phyloP scores from a whole-genome alignment of 2,888 invertebrate genomes.

The Eudemis profundana region DNA sequence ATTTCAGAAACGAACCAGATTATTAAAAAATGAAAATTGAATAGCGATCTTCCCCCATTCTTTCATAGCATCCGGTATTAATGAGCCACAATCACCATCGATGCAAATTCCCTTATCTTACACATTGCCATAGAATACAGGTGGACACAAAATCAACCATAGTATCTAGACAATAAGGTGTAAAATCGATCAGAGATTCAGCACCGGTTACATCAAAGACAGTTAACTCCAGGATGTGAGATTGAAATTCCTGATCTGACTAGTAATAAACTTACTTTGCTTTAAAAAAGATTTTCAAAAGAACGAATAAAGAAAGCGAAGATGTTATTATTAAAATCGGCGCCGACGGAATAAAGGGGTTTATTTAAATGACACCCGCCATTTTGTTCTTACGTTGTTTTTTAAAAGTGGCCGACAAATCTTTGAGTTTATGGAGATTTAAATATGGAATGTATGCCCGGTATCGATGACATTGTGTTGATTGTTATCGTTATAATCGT shows the following conservation, averaged over 20 bases:
- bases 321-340: slow-evolving; percentile 76
- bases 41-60: slow-evolving; percentile 43
- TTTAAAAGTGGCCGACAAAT: slow-evolving; percentile 69
- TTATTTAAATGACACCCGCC: slow-evolving; percentile 67
- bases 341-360: slow-evolving; percentile 71
- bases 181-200: slow-evolving; percentile 47
- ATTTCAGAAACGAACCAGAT: slow-evolving; percentile 12
- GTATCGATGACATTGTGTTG: slow-evolving; percentile 30
- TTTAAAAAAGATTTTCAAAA: slow-evolving; percentile 77
- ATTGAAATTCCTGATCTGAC: slow-evolving; percentile 84
- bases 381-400: slow-evolving; percentile 58
- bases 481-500: slow-evolving; percentile 43
- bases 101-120: slow-evolving; percentile 57
- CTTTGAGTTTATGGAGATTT: slow-evolving; percentile 69
- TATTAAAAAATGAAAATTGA: slow-evolving; percentile 28
- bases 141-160: slow-evolving; percentile 54
- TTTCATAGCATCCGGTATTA: slow-evolving; percentile 56
- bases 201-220: slow-evolving; percentile 76
- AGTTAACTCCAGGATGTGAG: slow-evolving; percentile 79
- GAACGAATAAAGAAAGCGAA: slow-evolving; percentile 77
- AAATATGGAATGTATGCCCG: slow-evolving; percentile 59
- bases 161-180: slow-evolving; percentile 50
- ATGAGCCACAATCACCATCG: slow-evolving; percentile 56
- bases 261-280: slow-evolving; percentile 81
- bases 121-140: slow-evolving; percentile 47